Conservation (phyloP, 1,140 invertebrate species). For the Diorhabda sublineata region DNA sequence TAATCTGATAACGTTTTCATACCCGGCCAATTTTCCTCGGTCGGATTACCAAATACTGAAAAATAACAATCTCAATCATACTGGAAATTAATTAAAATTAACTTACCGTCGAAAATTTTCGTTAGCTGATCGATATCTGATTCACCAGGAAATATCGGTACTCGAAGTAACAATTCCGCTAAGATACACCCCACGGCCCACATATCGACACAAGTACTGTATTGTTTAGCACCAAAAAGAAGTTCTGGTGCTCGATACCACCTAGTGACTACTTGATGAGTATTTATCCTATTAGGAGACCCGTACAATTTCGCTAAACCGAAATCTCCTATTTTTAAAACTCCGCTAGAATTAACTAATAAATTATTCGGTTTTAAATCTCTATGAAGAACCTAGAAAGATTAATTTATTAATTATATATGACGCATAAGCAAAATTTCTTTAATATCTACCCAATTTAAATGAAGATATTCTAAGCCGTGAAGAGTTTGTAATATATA, state of each 20-base stretch:
- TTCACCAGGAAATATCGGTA: constrained; percentile 94
- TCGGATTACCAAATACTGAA: constrained; percentile 83
- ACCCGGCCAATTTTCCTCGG: constrained; percentile 88
- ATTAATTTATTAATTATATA: not conserved
- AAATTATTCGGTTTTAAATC: constrained; percentile 99
- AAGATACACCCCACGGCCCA: constrained; percentile 98
- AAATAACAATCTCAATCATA: not conserved
- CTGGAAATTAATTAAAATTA: not conserved
- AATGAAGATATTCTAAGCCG: constrained; percentile 94
- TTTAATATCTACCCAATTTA: constrained; percentile 81
- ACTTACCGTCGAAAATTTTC: constrained; percentile 75
- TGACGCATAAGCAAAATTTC: too few relatives aligned
- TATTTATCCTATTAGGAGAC: constrained; percentile 93
- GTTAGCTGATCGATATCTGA: constrained; percentile 95
- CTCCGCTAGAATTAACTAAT: constrained; percentile 85
- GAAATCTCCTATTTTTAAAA: constrained; percentile 98
- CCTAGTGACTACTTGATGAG: constrained; percentile 96
- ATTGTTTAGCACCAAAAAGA: constrained; percentile 90
- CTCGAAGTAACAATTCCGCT: constrained; percentile 87
- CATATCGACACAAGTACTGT: constrained; percentile 95
- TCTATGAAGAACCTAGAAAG: constrained; percentile 66
- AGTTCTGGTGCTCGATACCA: constrained; percentile 93
- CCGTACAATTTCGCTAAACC: constrained; percentile 96
- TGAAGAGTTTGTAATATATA: constrained; percentile 93
- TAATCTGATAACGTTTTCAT: constrained; percentile 85